Base-by-base conservation (phyloP, 2,113 vertebrate species). In the Jacana jacana region DNA sequence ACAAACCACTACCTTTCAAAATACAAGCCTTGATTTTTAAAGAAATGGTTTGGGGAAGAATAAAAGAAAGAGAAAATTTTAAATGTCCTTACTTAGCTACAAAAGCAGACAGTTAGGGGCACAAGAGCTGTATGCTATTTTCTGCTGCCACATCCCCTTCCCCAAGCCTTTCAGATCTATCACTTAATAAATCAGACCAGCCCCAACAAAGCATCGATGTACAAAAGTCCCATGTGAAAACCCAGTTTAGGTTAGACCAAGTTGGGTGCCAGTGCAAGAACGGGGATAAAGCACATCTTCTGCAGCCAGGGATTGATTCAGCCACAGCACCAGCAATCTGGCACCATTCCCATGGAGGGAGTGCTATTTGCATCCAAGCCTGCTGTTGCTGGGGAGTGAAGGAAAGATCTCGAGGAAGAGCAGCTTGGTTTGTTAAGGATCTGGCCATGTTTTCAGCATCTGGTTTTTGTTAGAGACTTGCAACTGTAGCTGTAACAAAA, bases 401-500 rank as follows among this genome's bases (percentile, higher is more conserved):
- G 27, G 61, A 76, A 77, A 37, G 42, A 61, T 70, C 63, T 85
- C 7, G 4, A 24, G 24, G 63, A 88, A 91, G 42, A 72, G 37
- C 54, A 54, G 6, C 9, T 77, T 60, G 22, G 18, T 87, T 93
- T 85, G 19, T 80, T 37, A 61, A 88, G 23, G n/a, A 46, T 87
- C 76, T 61, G 37, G 57, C 5, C 58, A 33, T 77, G 19, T 77
- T 88, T 69, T 72, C 46, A 37, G 31, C 55, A 75, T 96, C 68
- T 94, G 88, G 30, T 91, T 88, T 90, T 70, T 1, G 4, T 94
- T 78, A 92, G 19, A 83, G 51, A 17, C n/a, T 86, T 88, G n/a
- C 46, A 75, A 86, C 25, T 78, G 86, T 35, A 81, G 23, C 60
- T 73, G 64, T 90, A 93, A 88, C 65, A 88, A 37, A 57, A 92